Percentiles rank a stretch among this genome's conserved stretches.
Conservation (phyloP, 2,888 invertebrate genomes). For the Pinctada fucata region DNA sequence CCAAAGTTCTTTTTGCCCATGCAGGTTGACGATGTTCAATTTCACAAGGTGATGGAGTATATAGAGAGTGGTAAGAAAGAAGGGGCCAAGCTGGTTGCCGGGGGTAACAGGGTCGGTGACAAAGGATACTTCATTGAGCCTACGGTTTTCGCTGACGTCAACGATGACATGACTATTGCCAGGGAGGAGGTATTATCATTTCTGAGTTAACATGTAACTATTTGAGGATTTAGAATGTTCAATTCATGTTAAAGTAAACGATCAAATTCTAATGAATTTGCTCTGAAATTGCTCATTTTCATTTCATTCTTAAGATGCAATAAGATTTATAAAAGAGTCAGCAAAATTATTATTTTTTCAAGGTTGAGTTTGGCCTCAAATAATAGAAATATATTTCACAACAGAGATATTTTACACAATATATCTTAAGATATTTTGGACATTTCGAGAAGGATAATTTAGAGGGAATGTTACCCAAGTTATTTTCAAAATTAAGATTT, state of each 20-base stretch:
- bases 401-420: no score
- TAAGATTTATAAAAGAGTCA: background rate
- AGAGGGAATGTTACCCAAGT: no score
- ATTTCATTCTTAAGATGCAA: background rate
- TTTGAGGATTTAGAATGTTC: background rate
- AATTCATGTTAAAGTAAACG: no score
- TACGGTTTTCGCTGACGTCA: conserved; percentile 78
- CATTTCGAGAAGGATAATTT: no score
- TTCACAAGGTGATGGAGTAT: conserved; percentile 85
- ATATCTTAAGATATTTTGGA: no score
- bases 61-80: conserved; percentile 87
- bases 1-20: background rate
- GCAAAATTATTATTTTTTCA: no score
- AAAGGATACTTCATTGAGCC: conserved; percentile 78
- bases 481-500: no score
- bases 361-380: no score
- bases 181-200: conserved; percentile 76
- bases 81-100: conserved; percentile 87
- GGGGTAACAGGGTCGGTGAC: conserved; percentile 80
- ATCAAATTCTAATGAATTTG: background rate
- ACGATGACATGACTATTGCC: conserved; percentile 78
- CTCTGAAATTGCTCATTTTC: background rate
- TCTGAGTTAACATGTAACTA: background rate
- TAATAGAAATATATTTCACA: no score
- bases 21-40: conserved; percentile 79